Evolutionary conservation across 1,140 invertebrate species (phyloP), one percentile per base, ranked within the genome.

Genomic region (Aethina tumida): DNA sequence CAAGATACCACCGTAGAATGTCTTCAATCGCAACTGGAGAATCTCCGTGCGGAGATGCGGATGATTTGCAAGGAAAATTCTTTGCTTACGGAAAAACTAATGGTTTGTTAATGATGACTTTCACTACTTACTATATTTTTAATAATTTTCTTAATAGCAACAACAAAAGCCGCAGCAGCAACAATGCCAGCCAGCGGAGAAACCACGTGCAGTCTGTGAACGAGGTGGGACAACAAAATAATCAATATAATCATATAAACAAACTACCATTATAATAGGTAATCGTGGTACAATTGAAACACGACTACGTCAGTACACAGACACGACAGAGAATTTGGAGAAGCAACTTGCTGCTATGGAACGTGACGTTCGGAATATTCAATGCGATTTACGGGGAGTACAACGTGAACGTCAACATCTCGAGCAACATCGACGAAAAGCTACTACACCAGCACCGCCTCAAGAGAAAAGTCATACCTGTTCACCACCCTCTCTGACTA

Each of bases 331-430:
- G 37, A 31, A 50, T 17, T 26, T 60, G 37, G 68, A 74, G 62
- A 68, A 72, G 48, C 71, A 75, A 51, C 47, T 77, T 20, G 64
- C 60, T 1, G 63, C 60, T n/a, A 74, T 76, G 66, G 76, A 78
- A 52, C 62, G 62, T 16, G 72, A 77, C 47, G 69, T 78, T 1
- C 67, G 66, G 30, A 66, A 64, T 13, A 71, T 79, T 34, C 71
- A 76, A 39, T 65, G 67, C 50, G 71, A 78, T 49, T 45, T 78
- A 28, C 63, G 63, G 1, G 67, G 67, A 7, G 70, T 77, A 5
- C 70, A 69, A 55, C 59, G 64, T 6, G 71, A 77, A 46, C 59
- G 69, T 33, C 56, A 69, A 38, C 68, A 73, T 42, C 38, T 75
- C 20, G 65, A 70, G 33, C 66, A 68, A 33, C 68, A 70, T 41